These are phyloP conservation scores for Criorhina ranunculi DNA, from an alignment of 2,888 invertebrate genomes.

Conservation along the genomic window DNA sequence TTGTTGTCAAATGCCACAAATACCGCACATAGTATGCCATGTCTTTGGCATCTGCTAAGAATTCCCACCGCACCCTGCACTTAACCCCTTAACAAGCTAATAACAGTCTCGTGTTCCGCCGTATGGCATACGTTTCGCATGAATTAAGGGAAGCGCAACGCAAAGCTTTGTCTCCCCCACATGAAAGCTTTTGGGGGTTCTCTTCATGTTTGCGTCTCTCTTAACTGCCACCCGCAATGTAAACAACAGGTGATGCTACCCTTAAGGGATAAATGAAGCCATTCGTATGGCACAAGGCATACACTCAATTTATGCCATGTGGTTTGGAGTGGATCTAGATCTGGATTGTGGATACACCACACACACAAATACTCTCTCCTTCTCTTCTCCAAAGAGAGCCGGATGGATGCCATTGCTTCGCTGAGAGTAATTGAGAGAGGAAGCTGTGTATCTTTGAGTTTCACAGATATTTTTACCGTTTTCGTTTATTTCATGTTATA, in stretches of 20 bases:
- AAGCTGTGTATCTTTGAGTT: constrained; percentile 69
- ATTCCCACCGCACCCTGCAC: constrained; percentile 10
- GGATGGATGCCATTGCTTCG: not conserved
- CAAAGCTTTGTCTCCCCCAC: constrained; percentile 14
- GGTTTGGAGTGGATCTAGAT: not conserved
- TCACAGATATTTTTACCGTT: constrained; percentile 37
- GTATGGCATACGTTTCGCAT: constrained; percentile 14
- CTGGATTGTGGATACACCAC: not conserved
- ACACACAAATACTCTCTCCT: constrained; percentile 4
- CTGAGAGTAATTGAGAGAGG: constrained; percentile 61
- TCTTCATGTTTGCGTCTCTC: constrained; percentile 38
- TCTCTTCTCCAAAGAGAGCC: constrained; percentile 21
- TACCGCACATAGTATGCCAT: constrained; percentile 35
- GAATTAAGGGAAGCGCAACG: constrained; percentile 33
- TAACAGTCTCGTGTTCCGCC: constrained; percentile 51
- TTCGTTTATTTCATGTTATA: constrained; percentile 78
- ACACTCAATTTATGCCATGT: constrained; percentile 31
- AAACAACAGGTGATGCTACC: constrained; percentile 72
- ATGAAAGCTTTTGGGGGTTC: constrained; percentile 28
- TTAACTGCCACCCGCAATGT: constrained; percentile 62
- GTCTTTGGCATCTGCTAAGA: constrained; percentile 28
- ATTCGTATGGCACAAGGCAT: constrained; percentile 13
- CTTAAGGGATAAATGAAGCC: constrained; percentile 45
- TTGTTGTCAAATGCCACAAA: constrained; percentile 38
- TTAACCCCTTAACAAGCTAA: constrained; percentile 54